Evolutionary conservation across 2,888 invertebrate species (phyloP), one percentile per base, ranked within the genome.

Genomic region (Eupithecia subumbrata): DNA sequence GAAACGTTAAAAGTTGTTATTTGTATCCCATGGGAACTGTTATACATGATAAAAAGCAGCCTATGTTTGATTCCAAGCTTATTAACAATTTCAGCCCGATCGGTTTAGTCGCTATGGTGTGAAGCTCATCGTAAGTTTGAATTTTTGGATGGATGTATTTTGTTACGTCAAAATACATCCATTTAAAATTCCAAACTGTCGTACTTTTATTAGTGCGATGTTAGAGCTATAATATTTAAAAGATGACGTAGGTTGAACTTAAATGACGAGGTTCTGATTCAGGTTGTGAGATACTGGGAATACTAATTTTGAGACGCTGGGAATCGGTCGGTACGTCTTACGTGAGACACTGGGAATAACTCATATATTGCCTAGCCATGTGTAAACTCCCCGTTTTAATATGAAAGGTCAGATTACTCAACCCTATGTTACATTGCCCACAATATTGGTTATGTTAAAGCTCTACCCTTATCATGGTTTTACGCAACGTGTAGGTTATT

Each of bases 391-490:
- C 2, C 18, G 7, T 56, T 56, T 0, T 4, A 22, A 52, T 22
- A 22, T 11, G n/a, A 22, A 56, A 56, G 52, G 52, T 22, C 52
- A 22, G 52, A 11, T 22, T 11, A 56, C 52, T 60, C 2, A 60
- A 60, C 60, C 25, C 60, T 60, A 25, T 60, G 12, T 14, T 60
- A 60, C 25, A 60, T 56, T 25, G 12, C 5, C 60, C 25, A 60
- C 60, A 25, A 60, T 60, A 25, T 60, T 60, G 7, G 12, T 60
- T 60, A 12, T 25, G 60, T n/a, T 34, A 34, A 60, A 68, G 45
- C 34, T 60, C 69, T 71, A 76, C 76, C 76, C 76, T 69, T 66
- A 74, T 74, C 73, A 69, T 52, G 48, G 64, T 69, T 72, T 71
- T 64, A 74, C 73, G 71, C 63, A 71, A 67, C 45, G 40, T 70